phyloP scores from a whole-genome alignment of 2,797 vertebrate species.

The Bradypodion pumilum region DNA sequence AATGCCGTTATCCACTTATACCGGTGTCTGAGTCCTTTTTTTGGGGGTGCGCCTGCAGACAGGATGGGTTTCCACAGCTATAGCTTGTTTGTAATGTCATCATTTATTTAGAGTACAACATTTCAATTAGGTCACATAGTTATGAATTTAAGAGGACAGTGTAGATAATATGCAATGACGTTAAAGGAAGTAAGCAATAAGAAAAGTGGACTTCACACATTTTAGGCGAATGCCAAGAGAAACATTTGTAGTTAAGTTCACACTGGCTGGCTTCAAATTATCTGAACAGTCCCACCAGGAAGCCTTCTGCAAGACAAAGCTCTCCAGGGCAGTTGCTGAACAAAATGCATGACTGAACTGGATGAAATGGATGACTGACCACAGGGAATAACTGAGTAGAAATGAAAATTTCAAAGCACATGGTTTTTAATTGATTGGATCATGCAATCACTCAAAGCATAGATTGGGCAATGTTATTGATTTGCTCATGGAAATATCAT shows the following conservation, averaged over 20 bases:
- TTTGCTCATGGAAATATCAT: neutral
- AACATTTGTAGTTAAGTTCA: neutral
- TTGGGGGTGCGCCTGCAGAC: no score
- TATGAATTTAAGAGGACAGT: neutral
- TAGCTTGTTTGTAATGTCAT: neutral
- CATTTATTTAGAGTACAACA: neutral
- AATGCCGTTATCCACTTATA: no score
- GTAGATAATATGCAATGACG: neutral
- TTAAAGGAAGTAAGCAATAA: constrained; percentile 1
- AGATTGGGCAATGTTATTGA: neutral
- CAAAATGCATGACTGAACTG: constrained; percentile 30
- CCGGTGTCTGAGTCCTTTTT: no score
- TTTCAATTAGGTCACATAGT: neutral
- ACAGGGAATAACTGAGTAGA: constrained; percentile 19
- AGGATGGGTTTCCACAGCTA: neutral
- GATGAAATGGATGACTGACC: constrained; percentile 29
- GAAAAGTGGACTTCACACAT: neutral
- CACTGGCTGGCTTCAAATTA: constrained; percentile 19
- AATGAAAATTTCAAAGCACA: constrained; percentile 20
- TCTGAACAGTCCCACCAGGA: constrained; percentile 15
- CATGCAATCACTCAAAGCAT: neutral
- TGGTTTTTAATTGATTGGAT: constrained; percentile 18
- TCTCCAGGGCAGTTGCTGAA: constrained; percentile 5
- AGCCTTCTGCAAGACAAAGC: constrained; percentile 11
- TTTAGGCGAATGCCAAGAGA: constrained; percentile 6